phyloP scores from a whole-genome alignment of 2,888 invertebrate species.

The Orchestes rusci region DNA sequence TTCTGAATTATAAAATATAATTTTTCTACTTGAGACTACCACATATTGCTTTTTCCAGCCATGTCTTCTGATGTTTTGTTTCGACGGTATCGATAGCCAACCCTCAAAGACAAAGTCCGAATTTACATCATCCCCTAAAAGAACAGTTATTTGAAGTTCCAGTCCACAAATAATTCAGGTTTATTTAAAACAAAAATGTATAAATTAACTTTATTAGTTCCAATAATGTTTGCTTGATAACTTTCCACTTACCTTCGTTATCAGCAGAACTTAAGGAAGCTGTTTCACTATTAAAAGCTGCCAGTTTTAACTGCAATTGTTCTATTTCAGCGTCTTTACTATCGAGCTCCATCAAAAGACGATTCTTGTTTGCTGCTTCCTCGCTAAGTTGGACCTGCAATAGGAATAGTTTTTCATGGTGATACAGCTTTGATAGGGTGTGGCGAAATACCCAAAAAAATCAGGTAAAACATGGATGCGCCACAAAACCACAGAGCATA shows the following conservation, averaged over 20 bases:
- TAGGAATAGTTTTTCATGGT: too few relatives aligned
- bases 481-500: too few relatives aligned
- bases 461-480: too few relatives aligned
- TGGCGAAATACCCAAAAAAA: too few relatives aligned
- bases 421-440: too few relatives aligned
- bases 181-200: too few relatives aligned
- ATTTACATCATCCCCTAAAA: slow-evolving; percentile 51
- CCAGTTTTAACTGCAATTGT: slow-evolving; percentile 79
- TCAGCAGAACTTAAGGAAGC: slow-evolving; percentile 87
- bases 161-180: slow-evolving; percentile 1
- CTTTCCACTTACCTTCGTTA: slow-evolving; percentile 55
- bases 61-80: slow-evolving; percentile 89
- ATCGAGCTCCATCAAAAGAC: slow-evolving; percentile 93
- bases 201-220: not conserved
- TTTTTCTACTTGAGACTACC: slow-evolving; percentile 92
- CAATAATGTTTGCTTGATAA: not conserved
- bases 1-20: slow-evolving; percentile 94
- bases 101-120: slow-evolving; percentile 82
- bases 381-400: slow-evolving; percentile 71
- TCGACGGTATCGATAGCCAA: slow-evolving; percentile 92
- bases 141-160: not conserved
- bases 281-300: slow-evolving; percentile 74
- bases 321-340: slow-evolving; percentile 96
- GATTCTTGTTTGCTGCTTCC: slow-evolving; percentile 68
- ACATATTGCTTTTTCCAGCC: slow-evolving; percentile 98